Percentiles rank a stretch among this genome's conserved stretches.
These are phyloP conservation scores for Actinia equina DNA, from an alignment of 64 coral and sea anemone genomes.

Conservation along the genomic window DNA sequence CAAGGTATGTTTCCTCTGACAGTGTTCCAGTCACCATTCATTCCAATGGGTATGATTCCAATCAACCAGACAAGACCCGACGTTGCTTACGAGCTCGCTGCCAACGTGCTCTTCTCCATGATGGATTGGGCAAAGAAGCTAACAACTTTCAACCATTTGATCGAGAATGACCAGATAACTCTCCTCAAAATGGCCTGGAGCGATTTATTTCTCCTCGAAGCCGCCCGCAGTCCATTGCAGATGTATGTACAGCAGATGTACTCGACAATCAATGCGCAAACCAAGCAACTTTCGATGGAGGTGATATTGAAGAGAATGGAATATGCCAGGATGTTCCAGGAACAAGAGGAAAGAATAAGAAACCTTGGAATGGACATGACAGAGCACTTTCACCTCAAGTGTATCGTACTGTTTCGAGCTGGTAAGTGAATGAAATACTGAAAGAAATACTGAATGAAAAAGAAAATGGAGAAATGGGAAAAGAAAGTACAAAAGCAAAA, in stretches of 20 bases:
- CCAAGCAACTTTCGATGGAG: conserved; percentile 82
- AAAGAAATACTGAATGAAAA: not conserved
- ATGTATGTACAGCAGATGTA: conserved; percentile 86
- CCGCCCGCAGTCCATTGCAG: conserved; percentile 66
- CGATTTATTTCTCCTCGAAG: conserved; percentile 76
- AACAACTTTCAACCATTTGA: conserved; percentile 65
- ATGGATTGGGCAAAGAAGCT: conserved; percentile 89
- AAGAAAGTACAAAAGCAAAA: not conserved
- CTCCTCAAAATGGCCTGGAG: conserved; percentile 82
- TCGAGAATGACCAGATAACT: conserved; percentile 70
- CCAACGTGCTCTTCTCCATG: conserved; percentile 83
- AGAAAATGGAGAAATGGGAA: not conserved
- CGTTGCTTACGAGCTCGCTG: conserved; percentile 79
- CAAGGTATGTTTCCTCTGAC: conserved; percentile 58
- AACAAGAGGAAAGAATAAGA: conserved; percentile 79
- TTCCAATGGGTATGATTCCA: conserved; percentile 50
- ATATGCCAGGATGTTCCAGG: conserved; percentile 75
- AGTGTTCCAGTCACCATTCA: conserved; percentile 57
- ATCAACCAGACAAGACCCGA: conserved; percentile 61
- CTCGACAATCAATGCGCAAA: conserved; percentile 62
- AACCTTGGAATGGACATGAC: conserved; percentile 84
- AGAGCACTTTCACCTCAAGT: conserved; percentile 93
- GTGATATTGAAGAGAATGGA: conserved; percentile 91
- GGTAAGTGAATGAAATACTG: conserved; percentile 35
- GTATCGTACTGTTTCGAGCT: conserved; percentile 86